Base-by-base conservation (phyloP, 2,888 invertebrate genomes). In the Scaptomyza tumidula region DNA sequence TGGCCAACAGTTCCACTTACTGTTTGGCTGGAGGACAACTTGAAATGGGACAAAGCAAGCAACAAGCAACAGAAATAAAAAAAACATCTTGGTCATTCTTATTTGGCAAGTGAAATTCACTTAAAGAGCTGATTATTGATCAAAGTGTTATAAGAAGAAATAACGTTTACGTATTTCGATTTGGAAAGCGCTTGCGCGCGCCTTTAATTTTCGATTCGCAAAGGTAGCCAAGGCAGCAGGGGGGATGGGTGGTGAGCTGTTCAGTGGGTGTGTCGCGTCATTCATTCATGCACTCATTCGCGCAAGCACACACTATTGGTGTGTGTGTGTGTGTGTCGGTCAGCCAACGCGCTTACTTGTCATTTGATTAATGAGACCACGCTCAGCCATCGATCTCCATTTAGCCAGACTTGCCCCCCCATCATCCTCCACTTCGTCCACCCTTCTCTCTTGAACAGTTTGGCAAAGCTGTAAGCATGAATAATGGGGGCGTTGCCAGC, bases 341-440 rank as follows among this genome's bases (percentile, higher is more conserved):
- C 50, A 78, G 68, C 48, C 73, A 72, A 72, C 67, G 33, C 75
- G 33, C 75, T 78, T 79, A 86, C 85, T 78, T 90, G 89, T 89
- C 91, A 84, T 86, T 89, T 90, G 90, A 90, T 90, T 90, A 90
- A 90, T 90, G 90, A 90, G 90, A 86, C 86, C 91, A 90, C 85
- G 89, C 86, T 88, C 85, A 83, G 77, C 89, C 89, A 90, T 90
- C 90, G 90, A 90, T 90, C 90, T 90, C 91, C 91, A 90, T 90
- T 90, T 90, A 89, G 86, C 87, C 88, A 79, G 70, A 52, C 64
- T 62, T 35, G 31, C 3, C 6, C 54, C 6, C 54, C 37, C 29
- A 29, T 2, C 33, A 24, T 3, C 33, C 10, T 10, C 56, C 19
- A 9, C 44, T 9, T 24, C 19, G 31, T n/a, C n/a, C 33, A 2